Base-by-base conservation (phyloP, 2,888 invertebrate species). In the Cheiracanthium punctorium region DNA sequence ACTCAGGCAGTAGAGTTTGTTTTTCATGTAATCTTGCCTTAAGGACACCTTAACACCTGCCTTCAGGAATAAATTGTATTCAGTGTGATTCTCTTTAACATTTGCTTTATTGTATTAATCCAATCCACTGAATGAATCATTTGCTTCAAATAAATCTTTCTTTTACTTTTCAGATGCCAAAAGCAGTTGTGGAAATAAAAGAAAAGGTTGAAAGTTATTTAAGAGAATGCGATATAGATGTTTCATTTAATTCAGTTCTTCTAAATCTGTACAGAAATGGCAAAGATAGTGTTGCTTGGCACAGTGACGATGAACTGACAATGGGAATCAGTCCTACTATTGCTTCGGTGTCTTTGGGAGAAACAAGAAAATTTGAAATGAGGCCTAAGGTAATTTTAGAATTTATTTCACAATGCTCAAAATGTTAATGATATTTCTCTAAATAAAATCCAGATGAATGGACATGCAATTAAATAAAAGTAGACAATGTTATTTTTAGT, bases 261-360 rank as follows among this genome's bases (percentile, higher is more conserved):
- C 90, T 92, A 67, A 93, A 92, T 88, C 90, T 92, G 37, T 93
- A 93, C 89, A 90, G 93, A 32, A 91, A 92, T 89, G 92, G 92
- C 1, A 91, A 92, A 86, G 92, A 93, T 88, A 91, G 91, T 88
- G 91, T 92, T 24, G 91, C 91, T 43, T 93, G 93, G 93, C 93
- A 93, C 88, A 90, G 91, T 74, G 93, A 93, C 88, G 91, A 92
- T 88, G 92, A 93, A 87, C 88, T 90, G 0, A 89, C 90, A 8
- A 90, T 93, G 73, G 92, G 93, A 4, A 89, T 90, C 10, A 88
- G 91, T 43, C 92, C 92, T 10, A 90, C 90, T 28, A 92, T 92
- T 81, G 92, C 92, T 0, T 89, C 90, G 14, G 82, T 90, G 24
- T 90, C 91, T n/a, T 90, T 92, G 5, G 92, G 92, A 14, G 92